These are phyloP conservation scores for Nymphalis polychloros DNA, from an alignment of 2,888 invertebrate genomes.

Conservation along the genomic window DNA sequence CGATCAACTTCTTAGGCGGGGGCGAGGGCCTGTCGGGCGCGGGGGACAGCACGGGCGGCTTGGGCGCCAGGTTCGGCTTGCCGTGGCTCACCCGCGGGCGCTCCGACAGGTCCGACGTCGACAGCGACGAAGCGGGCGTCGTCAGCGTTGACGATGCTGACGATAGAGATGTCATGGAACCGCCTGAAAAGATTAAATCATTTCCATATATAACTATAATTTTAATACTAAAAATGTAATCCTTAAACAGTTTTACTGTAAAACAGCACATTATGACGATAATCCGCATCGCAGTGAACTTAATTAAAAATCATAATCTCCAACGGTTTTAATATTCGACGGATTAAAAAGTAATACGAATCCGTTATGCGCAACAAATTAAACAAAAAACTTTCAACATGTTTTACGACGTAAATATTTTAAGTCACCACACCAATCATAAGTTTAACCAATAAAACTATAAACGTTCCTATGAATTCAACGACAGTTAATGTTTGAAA, in stretches of 20 bases:
- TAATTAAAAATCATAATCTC: too few species aligned
- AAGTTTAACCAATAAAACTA: too few species aligned
- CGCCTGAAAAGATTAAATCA: conserved; percentile 53
- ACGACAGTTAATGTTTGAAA: too few species aligned
- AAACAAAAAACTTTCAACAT: too few species aligned
- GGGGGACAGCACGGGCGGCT: conserved; percentile 83
- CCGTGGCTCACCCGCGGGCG: conserved; percentile 84
- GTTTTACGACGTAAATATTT: too few species aligned
- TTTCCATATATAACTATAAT: not conserved
- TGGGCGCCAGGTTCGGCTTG: conserved; percentile 92
- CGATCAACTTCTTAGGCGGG: conserved; percentile 84
- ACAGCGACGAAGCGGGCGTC: conserved; percentile 62
- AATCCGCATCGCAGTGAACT: too few species aligned
- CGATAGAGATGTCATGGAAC: conserved; percentile 73
- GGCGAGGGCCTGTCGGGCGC: conserved; percentile 83
- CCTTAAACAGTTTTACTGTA: not conserved
- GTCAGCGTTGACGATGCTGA: conserved; percentile 58
- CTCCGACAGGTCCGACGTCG: conserved; percentile 73
- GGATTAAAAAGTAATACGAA: too few species aligned
- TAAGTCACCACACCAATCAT: too few species aligned
- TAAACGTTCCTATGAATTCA: too few species aligned
- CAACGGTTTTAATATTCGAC: too few species aligned
- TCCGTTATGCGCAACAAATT: too few species aligned
- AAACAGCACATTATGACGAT: not conserved
- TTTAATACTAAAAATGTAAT: not conserved